These are phyloP conservation scores for Chaetodon trifasciatus DNA, from an alignment of 2,797 vertebrate species.

Conservation along the genomic window DNA sequence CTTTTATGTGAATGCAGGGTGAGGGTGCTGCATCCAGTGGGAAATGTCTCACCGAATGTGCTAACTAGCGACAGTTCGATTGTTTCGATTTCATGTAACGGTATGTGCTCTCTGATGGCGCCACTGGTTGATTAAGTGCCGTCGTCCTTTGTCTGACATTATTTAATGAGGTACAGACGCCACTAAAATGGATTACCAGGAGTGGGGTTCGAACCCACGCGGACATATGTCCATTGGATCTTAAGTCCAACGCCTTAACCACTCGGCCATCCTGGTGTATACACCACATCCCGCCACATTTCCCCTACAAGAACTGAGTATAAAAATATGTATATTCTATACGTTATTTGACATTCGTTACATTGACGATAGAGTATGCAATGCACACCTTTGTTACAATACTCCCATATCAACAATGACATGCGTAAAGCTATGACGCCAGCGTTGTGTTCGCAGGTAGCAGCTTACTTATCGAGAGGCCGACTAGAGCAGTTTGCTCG, in stretches of 20 bases:
- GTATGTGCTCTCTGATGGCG: too few species aligned
- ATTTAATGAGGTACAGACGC: neutral
- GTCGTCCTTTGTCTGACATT: too few species aligned
- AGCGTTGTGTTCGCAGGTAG: neutral
- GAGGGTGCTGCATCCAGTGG: too few species aligned
- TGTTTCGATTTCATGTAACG: too few species aligned
- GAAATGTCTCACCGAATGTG: too few species aligned
- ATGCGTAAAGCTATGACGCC: neutral
- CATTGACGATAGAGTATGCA: too few species aligned
- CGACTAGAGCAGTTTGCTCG: slow-evolving; percentile 10
- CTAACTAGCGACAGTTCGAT: too few species aligned
- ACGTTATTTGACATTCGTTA: too few species aligned
- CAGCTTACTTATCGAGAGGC: neutral
- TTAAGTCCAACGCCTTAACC: slow-evolving; percentile 93
- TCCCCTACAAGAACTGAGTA: too few species aligned
- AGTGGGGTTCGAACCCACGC: slow-evolving; percentile 93
- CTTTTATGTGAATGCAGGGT: too few species aligned
- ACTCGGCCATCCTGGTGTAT: slow-evolving; percentile 90
- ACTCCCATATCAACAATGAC: neutral
- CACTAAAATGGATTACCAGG: slow-evolving; percentile 80
- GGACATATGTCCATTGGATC: slow-evolving; percentile 91
- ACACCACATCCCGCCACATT: neutral
- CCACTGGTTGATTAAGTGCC: too few species aligned
- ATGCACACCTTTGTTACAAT: neutral
- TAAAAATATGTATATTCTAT: too few species aligned